A percentile compares a stretch with the other conserved stretches of the same genome.
Conservation (phyloP, 2,797 vertebrate species). For the Aeoliscus strigatus region DNA sequence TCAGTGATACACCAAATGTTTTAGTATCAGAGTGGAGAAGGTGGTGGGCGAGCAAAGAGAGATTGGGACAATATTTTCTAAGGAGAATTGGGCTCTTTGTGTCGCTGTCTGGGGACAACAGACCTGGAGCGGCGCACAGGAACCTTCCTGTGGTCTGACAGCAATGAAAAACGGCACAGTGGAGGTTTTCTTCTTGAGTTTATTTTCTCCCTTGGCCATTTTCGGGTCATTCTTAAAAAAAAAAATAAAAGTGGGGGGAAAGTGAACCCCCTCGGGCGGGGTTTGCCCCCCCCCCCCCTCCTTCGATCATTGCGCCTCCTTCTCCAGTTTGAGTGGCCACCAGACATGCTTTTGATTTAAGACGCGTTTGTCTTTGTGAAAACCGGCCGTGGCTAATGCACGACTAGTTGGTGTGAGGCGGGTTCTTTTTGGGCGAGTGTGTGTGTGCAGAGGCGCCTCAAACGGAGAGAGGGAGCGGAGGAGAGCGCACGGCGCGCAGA, state of each 20-base stretch:
- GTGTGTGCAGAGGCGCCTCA: conserved; percentile 68
- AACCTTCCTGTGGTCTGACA: conserved; percentile 38
- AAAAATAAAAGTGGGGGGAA: conserved; percentile 50
- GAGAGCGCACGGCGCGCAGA: conserved; percentile 10
- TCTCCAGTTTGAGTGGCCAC: conserved; percentile 69
- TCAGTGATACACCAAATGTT: too few relatives aligned
- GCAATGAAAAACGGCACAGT: conserved; percentile 31
- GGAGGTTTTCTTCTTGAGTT: conserved; percentile 54
- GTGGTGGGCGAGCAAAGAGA: too few relatives aligned
- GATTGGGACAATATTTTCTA: too few relatives aligned
- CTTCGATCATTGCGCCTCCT: conserved; percentile 36
- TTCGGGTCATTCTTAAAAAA: too few relatives aligned
- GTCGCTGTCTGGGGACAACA: conserved; percentile 46
- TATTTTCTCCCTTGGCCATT: conserved; percentile 64
- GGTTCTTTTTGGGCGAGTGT: conserved; percentile 69
- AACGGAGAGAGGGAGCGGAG: conserved; percentile 53
- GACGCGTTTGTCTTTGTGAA: conserved; percentile 81
- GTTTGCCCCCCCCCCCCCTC: conserved; percentile 39
- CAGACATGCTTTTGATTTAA: conserved; percentile 78
- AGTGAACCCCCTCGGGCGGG: conserved; percentile 65
- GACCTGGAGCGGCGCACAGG: conserved; percentile 41
- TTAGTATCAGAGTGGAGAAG: too few relatives aligned
- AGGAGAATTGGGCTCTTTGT: too few relatives aligned
- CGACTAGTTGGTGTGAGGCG: conserved; percentile 69
- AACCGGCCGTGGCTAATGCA: conserved; percentile 66